Evolutionary conservation across 2,797 vertebrate genomes (phyloP).

Genomic region (Pagetopsis macropterus): DNA sequence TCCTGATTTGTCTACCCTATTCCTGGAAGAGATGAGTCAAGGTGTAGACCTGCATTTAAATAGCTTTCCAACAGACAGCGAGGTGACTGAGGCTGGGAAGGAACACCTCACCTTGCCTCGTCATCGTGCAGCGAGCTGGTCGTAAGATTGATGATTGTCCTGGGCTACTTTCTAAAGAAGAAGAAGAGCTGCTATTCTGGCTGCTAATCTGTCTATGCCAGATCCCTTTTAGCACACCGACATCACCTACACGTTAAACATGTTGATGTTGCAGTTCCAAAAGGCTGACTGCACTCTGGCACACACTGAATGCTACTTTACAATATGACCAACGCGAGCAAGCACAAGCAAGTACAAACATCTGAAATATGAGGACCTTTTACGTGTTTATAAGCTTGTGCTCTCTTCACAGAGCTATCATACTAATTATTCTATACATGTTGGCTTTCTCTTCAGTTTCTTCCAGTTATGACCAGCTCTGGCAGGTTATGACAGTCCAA

Average conservation of each 20-base stretch:
- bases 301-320: conserved; percentile 61
- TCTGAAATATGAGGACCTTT: conserved; percentile 54
- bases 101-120: conserved; percentile 9
- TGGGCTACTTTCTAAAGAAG: conserved; percentile 51
- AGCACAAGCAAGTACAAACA: conserved; percentile 64
- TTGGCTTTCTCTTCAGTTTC: conserved; percentile 24
- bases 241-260: conserved; percentile 68
- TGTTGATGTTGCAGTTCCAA: conserved; percentile 59
- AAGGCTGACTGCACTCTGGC: conserved; percentile 70
- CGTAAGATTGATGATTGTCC: conserved; percentile 39
- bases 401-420: conserved; percentile 8
- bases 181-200: conserved; percentile 33
- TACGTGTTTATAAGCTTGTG: conserved; percentile 10
- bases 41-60: conserved; percentile 32
- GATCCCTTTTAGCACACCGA: conserved; percentile 67
- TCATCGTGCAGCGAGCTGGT: conserved; percentile 8
- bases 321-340: conserved; percentile 52
- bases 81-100: conserved; percentile 22
- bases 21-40: conserved; percentile 35
- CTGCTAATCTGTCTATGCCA: conserved; percentile 66
- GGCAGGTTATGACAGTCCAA: conserved; percentile 74
- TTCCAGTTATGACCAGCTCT: conserved; percentile 53
- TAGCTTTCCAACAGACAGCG: conserved; percentile 4
- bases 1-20: conserved; percentile 37
- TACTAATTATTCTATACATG: conserved; percentile 21